phyloP scores from a whole-genome alignment of 2,888 invertebrate species.

The Epiblema foenella region DNA sequence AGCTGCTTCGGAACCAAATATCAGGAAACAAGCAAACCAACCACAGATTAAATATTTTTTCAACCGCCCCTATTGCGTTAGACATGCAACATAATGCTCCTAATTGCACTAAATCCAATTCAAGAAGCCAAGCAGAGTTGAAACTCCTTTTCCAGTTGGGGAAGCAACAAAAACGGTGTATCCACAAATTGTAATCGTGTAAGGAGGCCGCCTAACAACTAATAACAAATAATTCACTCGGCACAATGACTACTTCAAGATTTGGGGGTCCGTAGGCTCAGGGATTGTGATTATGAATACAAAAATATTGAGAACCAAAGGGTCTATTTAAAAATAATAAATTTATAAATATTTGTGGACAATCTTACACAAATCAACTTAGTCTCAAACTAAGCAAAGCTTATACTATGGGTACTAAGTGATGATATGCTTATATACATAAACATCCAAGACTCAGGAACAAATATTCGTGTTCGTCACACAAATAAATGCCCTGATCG shows the following conservation, averaged over 20 bases:
- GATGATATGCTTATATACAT: no score
- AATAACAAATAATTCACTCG: conserved; percentile 73
- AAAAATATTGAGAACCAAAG: no score
- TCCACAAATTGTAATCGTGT: conserved; percentile 72
- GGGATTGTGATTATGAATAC: neutral
- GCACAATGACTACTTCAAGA: conserved; percentile 50
- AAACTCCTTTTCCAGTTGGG: conserved; percentile 72
- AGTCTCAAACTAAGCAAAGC: no score
- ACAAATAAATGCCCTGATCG: no score
- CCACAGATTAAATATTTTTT: conserved; percentile 29
- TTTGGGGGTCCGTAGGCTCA: conserved; percentile 47
- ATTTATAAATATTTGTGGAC: no score
- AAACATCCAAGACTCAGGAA: no score
- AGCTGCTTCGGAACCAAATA: conserved; percentile 45
- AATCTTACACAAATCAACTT: no score
- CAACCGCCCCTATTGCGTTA: conserved; percentile 53
- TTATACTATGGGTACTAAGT: no score
- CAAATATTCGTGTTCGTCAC: no score
- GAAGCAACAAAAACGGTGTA: conserved; percentile 64
- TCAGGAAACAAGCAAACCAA: conserved; percentile 39
- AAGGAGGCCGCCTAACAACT: conserved; percentile 66
- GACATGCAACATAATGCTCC: conserved; percentile 63
- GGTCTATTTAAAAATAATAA: no score
- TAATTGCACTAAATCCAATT: conserved; percentile 79
- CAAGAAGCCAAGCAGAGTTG: conserved; percentile 69